Percentiles rank a stretch among this genome's conserved stretches.
phyloP scores from a whole-genome alignment of 2,888 invertebrate species.

The Ariolimax columbianus region DNA sequence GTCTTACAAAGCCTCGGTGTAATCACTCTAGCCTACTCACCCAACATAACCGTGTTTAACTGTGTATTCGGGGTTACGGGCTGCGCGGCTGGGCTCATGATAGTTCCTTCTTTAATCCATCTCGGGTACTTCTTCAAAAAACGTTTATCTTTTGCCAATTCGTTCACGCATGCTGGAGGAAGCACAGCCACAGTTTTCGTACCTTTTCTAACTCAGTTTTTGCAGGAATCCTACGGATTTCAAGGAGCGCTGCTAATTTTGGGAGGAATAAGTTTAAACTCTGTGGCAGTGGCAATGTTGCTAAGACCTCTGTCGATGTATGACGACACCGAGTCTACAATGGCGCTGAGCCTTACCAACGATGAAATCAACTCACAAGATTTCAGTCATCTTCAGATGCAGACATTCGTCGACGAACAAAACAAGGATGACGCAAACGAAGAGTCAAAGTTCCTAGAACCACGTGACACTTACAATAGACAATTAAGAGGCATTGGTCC shows the following conservation, averaged over 20 bases:
- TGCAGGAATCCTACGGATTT: constrained; percentile 13
- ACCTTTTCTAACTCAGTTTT: not conserved
- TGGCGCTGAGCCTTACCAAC: too few relatives aligned
- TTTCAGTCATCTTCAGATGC: not conserved
- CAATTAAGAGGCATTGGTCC: not conserved
- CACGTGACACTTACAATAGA: not conserved
- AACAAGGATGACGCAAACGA: not conserved
- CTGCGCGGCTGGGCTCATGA: constrained; percentile 10
- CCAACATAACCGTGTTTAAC: constrained; percentile 1
- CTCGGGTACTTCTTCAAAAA: constrained; percentile 39
- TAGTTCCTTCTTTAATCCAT: constrained; percentile 8
- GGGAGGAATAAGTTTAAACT: constrained; percentile 3
- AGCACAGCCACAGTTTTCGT: constrained; percentile 2
- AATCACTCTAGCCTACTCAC: constrained; percentile 12
- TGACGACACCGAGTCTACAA: not conserved
- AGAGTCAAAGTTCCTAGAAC: not conserved
- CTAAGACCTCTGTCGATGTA: constrained; percentile 29
- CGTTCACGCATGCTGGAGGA: constrained; percentile 12
- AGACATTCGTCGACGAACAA: too few relatives aligned
- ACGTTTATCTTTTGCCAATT: constrained; percentile 35
- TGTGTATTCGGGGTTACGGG: constrained; percentile 19
- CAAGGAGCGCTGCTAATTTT: constrained; percentile 32
- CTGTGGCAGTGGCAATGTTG: constrained; percentile 17
- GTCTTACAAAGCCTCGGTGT: not conserved
- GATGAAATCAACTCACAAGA: not conserved